Evolutionary conservation across 2,888 invertebrate genomes (phyloP), one percentile per base, ranked within the genome.

Genomic region (Morpho helenor): DNA sequence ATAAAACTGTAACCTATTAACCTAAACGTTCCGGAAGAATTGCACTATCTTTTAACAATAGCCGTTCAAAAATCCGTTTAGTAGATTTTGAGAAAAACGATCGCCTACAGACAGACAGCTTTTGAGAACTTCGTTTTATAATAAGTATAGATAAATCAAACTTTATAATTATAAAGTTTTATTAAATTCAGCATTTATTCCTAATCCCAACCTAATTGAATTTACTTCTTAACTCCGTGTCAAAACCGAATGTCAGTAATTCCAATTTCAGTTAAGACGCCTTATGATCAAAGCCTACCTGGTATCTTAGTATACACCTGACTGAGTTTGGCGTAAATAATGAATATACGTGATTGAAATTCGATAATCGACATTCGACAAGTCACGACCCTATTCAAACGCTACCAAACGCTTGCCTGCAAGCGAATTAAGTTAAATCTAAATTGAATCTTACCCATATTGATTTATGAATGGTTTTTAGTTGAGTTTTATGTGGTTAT

Each of bases 371-470:
- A 72, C 67, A 69, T 74, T 78, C 76, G 77, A 76, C 70, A 70
- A 62, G 68, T 70, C 64, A 66, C 83, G 75, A 66, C 83, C 79
- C 82, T 82, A 81, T 79, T 78, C 75, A 68, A 64, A 72, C 69
- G 66, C 72, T 69, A 73, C 70, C 73, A 67, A 76, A 77, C 72
- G 74, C 75, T 69, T 61, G 59, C 59, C 59, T 66, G 61, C 63
- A 57, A 69, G 61, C 57, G 66, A 65, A 60, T 62, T 65, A 65
- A 41, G 52, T 49, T 8, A 45, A 40, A 8, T 8, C 43, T 8
- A 59, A 52, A 57, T 42, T 64, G 49, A 52, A 57, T 52, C 60
- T 47, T 64, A 57, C 49, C 1, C 0, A 0, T 7, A 31, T 41
- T 5, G 16, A 6, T n/a, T 43, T 64, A 66, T 41, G 55, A 55